These are phyloP conservation scores for Teinopalpus imperialis DNA, from an alignment of 2,888 invertebrate genomes.

Conservation along the genomic window DNA sequence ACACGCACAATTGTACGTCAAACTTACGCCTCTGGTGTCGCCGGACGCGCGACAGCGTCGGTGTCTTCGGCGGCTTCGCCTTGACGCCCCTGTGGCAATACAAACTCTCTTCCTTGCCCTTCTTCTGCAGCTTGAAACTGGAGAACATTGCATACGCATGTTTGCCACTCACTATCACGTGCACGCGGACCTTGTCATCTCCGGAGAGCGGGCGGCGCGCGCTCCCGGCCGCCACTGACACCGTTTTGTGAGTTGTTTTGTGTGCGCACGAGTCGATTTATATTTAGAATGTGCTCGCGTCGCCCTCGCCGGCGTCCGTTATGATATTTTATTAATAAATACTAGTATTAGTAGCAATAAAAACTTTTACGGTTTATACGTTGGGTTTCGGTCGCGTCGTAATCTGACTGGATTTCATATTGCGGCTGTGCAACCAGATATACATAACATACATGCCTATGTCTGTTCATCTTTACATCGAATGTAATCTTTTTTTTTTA, in stretches of 20 bases:
- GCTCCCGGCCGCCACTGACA: constrained; percentile 14
- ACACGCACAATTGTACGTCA: constrained; percentile 25
- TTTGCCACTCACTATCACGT: constrained; percentile 38
- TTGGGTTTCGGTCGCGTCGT: constrained; percentile 22
- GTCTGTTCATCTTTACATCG: background rate
- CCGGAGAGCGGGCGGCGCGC: constrained; percentile 16
- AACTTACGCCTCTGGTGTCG: constrained; percentile 78
- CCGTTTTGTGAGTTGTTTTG: constrained; percentile 53
- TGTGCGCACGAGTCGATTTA: constrained; percentile 62
- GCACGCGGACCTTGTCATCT: constrained; percentile 27
- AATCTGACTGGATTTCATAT: constrained; percentile 4
- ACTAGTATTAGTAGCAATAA: constrained; percentile 71
- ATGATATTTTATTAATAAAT: constrained; percentile 49
- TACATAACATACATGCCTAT: no score
- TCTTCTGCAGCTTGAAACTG: constrained; percentile 78
- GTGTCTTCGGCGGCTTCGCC: constrained; percentile 82
- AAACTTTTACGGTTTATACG: constrained; percentile 39
- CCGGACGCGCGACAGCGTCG: constrained; percentile 72
- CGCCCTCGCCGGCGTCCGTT: constrained; percentile 59
- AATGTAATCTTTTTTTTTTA: no score
- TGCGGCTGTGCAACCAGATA: no score
- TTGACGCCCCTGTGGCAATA: constrained; percentile 74
- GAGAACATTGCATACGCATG: constrained; percentile 72
- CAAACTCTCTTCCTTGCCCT: constrained; percentile 78
- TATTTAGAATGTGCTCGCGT: constrained; percentile 64